Evolutionary conservation across 2,797 vertebrate genomes (phyloP).

Genomic region (Netta rufina): DNA sequence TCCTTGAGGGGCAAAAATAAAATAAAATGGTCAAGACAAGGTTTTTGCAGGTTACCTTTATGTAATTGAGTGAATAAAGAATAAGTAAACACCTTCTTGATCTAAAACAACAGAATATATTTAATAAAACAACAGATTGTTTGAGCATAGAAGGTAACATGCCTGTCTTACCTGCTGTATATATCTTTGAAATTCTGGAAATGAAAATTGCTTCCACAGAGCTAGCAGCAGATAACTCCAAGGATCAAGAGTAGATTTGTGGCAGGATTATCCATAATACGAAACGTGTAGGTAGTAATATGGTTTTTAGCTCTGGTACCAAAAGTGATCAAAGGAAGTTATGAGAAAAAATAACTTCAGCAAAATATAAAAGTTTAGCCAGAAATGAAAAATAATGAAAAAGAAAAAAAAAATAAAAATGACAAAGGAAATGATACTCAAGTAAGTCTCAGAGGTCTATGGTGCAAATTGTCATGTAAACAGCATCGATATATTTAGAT

Average conservation of each 20-base stretch:
- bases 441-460: neutral
- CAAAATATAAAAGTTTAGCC: neutral
- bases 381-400: neutral
- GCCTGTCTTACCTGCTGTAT: neutral
- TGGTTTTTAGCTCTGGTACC: constrained; percentile 8
- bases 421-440: neutral
- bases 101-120: neutral
- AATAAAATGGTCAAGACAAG: neutral
- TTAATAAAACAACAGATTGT: constrained; percentile 10
- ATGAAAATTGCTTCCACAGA: constrained; percentile 27
- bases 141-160: neutral
- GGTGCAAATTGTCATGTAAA: neutral
- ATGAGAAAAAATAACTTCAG: constrained; percentile 15
- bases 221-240: neutral
- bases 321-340: constrained; percentile 30
- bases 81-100: neutral
- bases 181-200: constrained; percentile 34
- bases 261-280: neutral
- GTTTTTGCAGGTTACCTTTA: neutral
- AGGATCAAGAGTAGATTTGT: constrained; percentile 63
- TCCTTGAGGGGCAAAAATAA: neutral
- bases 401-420: neutral
- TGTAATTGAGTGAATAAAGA: neutral
- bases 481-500: neutral
- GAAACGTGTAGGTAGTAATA: constrained; percentile 31